These are phyloP conservation scores for Arctopsyche grandis DNA, from an alignment of 1,140 invertebrate species.

Conservation along the genomic window DNA sequence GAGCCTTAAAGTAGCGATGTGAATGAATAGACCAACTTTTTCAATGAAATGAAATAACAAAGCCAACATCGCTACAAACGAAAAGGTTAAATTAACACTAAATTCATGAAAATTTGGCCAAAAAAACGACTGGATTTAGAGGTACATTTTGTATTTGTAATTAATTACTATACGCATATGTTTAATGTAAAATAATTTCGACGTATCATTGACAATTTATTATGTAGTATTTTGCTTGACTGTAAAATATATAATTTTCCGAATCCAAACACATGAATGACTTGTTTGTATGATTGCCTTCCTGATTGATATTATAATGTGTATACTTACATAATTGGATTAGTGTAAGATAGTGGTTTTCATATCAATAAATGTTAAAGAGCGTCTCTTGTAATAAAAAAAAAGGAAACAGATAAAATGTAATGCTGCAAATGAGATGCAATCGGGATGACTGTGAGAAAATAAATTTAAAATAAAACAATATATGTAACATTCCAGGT, in stretches of 20 bases:
- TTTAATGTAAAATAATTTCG: neutral
- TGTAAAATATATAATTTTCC: neutral
- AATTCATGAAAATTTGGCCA: slow-evolving; percentile 8
- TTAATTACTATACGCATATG: neutral
- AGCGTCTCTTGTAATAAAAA: neutral
- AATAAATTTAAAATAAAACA: neutral
- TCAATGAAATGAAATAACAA: neutral
- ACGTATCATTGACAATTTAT: neutral
- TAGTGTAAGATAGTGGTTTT: neutral
- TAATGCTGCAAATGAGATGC: neutral
- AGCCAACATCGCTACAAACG: neutral
- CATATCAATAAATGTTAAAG: slow-evolving; percentile 31
- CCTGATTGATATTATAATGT: neutral
- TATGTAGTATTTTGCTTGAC: slow-evolving; percentile 7
- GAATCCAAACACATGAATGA: neutral
- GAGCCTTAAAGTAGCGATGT: no score
- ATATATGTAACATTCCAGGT: neutral
- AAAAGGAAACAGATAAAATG: neutral
- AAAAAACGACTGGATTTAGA: slow-evolving; percentile 14
- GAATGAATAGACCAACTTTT: no score
- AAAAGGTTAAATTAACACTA: no score
- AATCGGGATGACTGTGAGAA: no score
- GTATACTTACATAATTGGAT: neutral
- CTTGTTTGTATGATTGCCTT: slow-evolving; percentile 9
- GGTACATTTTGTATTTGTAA: neutral